phyloP scores from a whole-genome alignment of 1,140 invertebrate species.

The Drosophila sproati region DNA sequence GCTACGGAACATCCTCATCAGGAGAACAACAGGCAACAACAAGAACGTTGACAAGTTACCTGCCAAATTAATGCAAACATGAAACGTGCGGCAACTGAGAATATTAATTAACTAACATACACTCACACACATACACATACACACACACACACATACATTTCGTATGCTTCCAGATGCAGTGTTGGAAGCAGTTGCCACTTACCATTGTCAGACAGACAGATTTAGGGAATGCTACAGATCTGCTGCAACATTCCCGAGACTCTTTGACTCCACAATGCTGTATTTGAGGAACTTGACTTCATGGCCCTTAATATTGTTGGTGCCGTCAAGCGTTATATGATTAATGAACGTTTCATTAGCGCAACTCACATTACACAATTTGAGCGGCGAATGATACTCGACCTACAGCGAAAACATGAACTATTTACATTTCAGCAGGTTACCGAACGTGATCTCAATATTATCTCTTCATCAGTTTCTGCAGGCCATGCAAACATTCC shows the following conservation, averaged over 20 bases:
- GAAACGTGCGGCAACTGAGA: conserved; percentile 77
- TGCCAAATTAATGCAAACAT: conserved; percentile 83
- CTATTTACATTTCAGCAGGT: conserved; percentile 81
- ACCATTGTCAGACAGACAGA: conserved; percentile 58
- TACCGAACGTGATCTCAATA: conserved; percentile 83
- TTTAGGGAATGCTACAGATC: conserved; percentile 11
- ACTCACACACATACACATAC: conserved; percentile 35
- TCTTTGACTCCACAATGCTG: conserved; percentile 12
- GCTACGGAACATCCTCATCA: conserved; percentile 52
- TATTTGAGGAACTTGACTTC: conserved; percentile 51
- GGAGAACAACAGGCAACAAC: conserved; percentile 52
- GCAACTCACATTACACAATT: conserved; percentile 60
- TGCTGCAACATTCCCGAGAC: conserved; percentile 13
- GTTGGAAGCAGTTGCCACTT: conserved; percentile 71
- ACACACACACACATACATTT: conserved; percentile 2
- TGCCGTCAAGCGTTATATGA: conserved; percentile 63
- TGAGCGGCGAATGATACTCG: conserved; percentile 22
- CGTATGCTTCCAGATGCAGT: conserved; percentile 13
- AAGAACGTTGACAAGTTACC: conserved; percentile 81
- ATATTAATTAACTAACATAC: conserved; percentile 82
- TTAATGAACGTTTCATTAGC: conserved; percentile 82
- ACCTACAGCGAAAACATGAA: conserved; percentile 7
- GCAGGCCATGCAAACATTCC: conserved; percentile 51
- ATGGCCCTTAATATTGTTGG: conserved; percentile 3
- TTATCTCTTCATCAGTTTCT: conserved; percentile 79